These are phyloP conservation scores for Epinephelus cyanopodus DNA, from an alignment of 2,113 vertebrate genomes.

Conservation along the genomic window DNA sequence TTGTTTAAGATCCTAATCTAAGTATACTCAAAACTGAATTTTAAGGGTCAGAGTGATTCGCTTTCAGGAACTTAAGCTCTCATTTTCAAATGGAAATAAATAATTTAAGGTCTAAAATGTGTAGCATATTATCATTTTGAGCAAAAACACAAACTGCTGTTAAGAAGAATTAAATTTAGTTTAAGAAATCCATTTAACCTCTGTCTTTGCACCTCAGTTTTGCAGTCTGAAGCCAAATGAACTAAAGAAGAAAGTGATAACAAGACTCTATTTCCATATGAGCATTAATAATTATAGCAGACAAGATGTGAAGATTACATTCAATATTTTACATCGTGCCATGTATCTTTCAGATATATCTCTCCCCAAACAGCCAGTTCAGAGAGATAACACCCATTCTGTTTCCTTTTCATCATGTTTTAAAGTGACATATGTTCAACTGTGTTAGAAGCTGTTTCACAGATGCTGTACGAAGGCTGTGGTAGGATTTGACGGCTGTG, in stretches of 20 bases:
- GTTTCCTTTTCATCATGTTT: constrained; percentile 8
- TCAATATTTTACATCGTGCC: neutral
- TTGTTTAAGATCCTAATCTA: neutral
- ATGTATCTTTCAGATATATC: neutral
- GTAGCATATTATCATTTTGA: no score
- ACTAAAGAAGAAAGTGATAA: no score
- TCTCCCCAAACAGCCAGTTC: neutral
- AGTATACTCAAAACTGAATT: neutral
- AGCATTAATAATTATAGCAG: no score
- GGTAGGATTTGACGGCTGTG: constrained; percentile 3
- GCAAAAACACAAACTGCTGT: no score
- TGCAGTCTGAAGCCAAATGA: neutral
- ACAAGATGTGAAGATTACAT: neutral
- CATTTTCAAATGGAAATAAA: neutral
- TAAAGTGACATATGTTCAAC: constrained; percentile 8
- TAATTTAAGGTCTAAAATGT: neutral
- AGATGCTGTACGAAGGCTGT: constrained; percentile 16
- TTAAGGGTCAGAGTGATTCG: neutral
- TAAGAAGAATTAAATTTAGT: no score
- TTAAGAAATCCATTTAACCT: no score
- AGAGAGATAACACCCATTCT: constrained; percentile 1
- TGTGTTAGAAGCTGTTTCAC: neutral
- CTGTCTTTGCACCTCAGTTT: no score
- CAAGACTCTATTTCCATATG: no score
- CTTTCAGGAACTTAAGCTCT: neutral